phyloP scores from a whole-genome alignment of 2,113 vertebrate species.

The Dipodomys stephensi region DNA sequence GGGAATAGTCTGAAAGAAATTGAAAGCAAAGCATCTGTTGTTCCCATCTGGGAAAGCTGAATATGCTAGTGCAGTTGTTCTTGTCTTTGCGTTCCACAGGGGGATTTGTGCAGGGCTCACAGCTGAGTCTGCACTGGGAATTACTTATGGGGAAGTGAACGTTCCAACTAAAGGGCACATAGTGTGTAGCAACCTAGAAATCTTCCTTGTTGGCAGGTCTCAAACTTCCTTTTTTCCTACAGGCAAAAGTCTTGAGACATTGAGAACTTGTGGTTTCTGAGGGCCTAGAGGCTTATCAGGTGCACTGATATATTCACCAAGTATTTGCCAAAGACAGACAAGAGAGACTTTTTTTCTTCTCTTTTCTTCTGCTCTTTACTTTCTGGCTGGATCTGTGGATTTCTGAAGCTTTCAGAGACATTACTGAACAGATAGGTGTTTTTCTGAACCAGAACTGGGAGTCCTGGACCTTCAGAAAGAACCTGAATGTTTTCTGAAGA shows the following conservation, averaged over 20 bases:
- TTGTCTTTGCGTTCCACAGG: conserved; percentile 4
- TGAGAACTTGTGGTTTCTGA: conserved; percentile 69
- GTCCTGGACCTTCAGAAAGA: not conserved
- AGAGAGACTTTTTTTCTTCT: conserved; percentile 19
- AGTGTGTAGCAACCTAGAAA: conserved; percentile 63
- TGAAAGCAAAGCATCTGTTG: conserved; percentile 49
- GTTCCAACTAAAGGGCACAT: conserved; percentile 56
- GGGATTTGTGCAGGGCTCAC: conserved; percentile 39
- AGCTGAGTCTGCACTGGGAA: conserved; percentile 51
- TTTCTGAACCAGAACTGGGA: conserved; percentile 39
- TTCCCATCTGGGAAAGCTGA: not conserved
- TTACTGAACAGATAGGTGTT: not conserved
- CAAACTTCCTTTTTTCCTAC: conserved; percentile 62
- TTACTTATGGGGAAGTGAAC: conserved; percentile 66
- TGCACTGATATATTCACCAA: not conserved
- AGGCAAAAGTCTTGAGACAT: conserved; percentile 54
- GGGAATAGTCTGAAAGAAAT: conserved; percentile 56
- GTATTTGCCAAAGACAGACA: conserved; percentile 35
- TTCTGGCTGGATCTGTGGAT: conserved; percentile 29
- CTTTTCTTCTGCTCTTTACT: not conserved
- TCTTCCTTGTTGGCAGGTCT: conserved; percentile 72
- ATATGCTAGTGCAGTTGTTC: not conserved
- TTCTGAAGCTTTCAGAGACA: conserved; percentile 32
- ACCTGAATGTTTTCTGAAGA: conserved; percentile 34
- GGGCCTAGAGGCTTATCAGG: conserved; percentile 12